These are phyloP conservation scores for Cheilosia variabilis DNA, from an alignment of 2,888 invertebrate genomes.

Conservation along the genomic window DNA sequence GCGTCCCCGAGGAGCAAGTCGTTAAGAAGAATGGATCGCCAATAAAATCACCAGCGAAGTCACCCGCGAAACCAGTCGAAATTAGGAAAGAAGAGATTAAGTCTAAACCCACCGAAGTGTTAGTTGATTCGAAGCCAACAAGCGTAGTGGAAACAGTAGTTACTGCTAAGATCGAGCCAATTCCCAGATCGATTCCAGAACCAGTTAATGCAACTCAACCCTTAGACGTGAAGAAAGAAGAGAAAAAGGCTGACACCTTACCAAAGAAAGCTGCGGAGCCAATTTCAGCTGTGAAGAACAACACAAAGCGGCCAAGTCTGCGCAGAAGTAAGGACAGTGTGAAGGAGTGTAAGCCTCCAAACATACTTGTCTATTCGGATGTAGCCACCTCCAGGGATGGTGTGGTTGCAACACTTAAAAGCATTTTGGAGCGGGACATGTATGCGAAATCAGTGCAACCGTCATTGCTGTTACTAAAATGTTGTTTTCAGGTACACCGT, in stretches of 20 bases:
- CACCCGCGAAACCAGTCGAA: constrained; percentile 37
- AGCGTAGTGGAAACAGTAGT: constrained; percentile 43
- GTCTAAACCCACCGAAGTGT: constrained; percentile 78
- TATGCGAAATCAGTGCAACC: constrained; percentile 80
- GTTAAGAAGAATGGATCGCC: constrained; percentile 30
- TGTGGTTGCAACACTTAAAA: constrained; percentile 88
- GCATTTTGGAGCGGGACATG: constrained; percentile 89
- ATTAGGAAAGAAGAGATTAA: constrained; percentile 64
- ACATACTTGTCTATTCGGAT: constrained; percentile 92
- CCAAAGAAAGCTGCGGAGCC: constrained; percentile 35
- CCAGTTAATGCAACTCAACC: constrained; percentile 4
- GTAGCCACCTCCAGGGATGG: constrained; percentile 90
- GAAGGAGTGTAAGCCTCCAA: constrained; percentile 88
- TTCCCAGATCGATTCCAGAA: constrained; percentile 49
- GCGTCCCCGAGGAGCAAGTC: constrained; percentile 58
- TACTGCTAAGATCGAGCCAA: constrained; percentile 71
- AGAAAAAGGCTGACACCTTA: constrained; percentile 41
- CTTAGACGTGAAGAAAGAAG: constrained; percentile 22
- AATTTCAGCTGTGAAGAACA: constrained; percentile 74
- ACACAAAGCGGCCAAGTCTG: constrained; percentile 79
- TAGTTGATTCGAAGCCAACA: constrained; percentile 28
- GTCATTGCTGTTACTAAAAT: neutral
- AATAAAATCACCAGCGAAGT: constrained; percentile 27
- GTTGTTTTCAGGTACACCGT: constrained; percentile 85
- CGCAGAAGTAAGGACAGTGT: constrained; percentile 81